These are phyloP conservation scores for Hylia prasina DNA, from an alignment of 2,113 vertebrate species.

Conservation along the genomic window DNA sequence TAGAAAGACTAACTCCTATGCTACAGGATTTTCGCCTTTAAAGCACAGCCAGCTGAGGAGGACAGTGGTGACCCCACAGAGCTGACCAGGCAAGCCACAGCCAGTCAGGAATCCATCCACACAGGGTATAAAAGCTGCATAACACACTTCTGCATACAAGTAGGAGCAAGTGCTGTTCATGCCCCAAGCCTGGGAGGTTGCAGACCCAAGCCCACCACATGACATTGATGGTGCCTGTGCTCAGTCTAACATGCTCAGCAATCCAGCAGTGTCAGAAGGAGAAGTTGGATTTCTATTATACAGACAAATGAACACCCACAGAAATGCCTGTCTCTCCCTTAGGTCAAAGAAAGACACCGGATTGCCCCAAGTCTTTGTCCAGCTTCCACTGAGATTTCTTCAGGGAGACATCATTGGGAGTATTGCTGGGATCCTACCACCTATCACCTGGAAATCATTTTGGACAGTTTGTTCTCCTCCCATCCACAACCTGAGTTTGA, in stretches of 20 bases:
- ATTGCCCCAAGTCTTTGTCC: neutral
- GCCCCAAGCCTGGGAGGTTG: neutral
- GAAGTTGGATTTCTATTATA: neutral
- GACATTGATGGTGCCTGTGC: neutral
- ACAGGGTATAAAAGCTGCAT: neutral
- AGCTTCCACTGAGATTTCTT: neutral
- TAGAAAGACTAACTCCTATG: neutral
- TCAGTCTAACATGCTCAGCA: neutral
- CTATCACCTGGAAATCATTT: neutral
- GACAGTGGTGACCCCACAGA: neutral
- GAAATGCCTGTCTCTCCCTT: neutral
- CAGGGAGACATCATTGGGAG: neutral
- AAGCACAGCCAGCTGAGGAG: neutral
- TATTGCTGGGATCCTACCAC: neutral
- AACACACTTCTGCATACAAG: rapidly evolving
- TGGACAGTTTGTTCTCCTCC: neutral
- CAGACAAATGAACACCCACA: neutral
- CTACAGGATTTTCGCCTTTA: neutral
- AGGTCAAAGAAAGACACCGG: neutral
- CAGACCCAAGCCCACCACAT: neutral
- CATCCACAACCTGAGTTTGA: neutral
- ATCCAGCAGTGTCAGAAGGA: neutral
- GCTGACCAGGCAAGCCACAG: neutral
- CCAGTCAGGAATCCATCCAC: neutral
- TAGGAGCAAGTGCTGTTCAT: neutral